Conservation (phyloP, 1,140 invertebrate genomes). For the Zaprionus davidi region DNA sequence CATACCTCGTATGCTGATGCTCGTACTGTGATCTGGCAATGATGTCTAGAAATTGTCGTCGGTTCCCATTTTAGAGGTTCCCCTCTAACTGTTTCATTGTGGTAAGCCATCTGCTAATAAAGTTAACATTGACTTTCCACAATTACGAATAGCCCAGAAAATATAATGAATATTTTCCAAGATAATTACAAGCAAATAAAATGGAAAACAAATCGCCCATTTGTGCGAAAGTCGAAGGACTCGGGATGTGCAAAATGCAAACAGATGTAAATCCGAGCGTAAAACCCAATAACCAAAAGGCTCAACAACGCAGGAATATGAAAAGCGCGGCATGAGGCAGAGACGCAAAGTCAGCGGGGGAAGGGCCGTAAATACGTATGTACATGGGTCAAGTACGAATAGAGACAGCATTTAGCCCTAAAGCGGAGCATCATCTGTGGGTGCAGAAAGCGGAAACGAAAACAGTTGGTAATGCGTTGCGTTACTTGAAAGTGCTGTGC, state of each 20-base stretch:
- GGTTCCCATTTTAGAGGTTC: background rate
- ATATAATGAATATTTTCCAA: constrained; percentile 46
- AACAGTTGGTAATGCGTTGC: constrained; percentile 50
- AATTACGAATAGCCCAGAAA: constrained; percentile 30
- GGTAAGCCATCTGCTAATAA: constrained; percentile 38
- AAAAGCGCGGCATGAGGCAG: constrained; percentile 71
- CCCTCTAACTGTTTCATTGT: background rate
- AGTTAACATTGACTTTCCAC: constrained; percentile 8
- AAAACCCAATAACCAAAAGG: constrained; percentile 67
- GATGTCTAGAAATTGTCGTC: background rate
- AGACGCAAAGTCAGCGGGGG: constrained; percentile 55
- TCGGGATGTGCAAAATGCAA: constrained; percentile 58
- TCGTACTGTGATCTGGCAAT: too few relatives aligned
- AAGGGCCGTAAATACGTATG: background rate
- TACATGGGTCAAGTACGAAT: constrained; percentile 66
- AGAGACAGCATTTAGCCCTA: constrained; percentile 32
- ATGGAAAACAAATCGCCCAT: constrained; percentile 70
- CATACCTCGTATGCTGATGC: too few relatives aligned
- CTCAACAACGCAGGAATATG: constrained; percentile 48
- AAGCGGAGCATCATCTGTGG: constrained; percentile 34
- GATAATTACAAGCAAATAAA: constrained; percentile 48
- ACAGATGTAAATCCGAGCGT: constrained; percentile 78
- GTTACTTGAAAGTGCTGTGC: constrained; percentile 36
- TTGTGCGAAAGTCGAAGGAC: constrained; percentile 25
- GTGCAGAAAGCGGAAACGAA: constrained; percentile 41